Conservation (phyloP, 2,888 invertebrate genomes). For the Drosophila mimica region DNA sequence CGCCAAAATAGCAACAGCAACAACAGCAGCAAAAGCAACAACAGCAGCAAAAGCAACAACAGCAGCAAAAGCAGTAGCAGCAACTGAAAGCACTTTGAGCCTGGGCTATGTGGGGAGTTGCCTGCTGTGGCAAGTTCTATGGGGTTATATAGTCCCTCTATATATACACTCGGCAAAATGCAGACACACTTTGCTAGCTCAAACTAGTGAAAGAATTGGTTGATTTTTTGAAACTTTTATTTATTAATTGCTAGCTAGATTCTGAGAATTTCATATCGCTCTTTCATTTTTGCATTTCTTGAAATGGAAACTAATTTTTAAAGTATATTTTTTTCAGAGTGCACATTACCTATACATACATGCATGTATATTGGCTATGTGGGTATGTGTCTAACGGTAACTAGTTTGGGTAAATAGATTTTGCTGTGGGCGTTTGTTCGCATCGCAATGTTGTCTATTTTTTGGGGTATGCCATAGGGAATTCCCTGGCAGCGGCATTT, state of each 20-base stretch:
- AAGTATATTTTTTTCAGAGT: not conserved
- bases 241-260: not conserved
- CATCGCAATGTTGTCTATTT: slow-evolving; percentile 32
- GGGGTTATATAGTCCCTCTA: slow-evolving; percentile 16
- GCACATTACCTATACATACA: slow-evolving; percentile 18
- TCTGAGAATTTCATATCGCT: not conserved
- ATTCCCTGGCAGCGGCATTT: slow-evolving; percentile 48
- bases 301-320: not conserved
- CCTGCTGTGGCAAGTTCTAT: slow-evolving; percentile 40
- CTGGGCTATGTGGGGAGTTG: slow-evolving; percentile 60
- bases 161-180: slow-evolving; percentile 8
- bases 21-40: slow-evolving; percentile 10
- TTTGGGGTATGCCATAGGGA: slow-evolving; percentile 21
- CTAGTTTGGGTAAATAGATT: slow-evolving; percentile 78
- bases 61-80: slow-evolving; percentile 28
- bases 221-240: not conserved
- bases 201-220: not conserved
- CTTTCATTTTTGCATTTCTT: not conserved
- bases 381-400: slow-evolving; percentile 65
- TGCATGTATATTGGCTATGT: slow-evolving; percentile 60
- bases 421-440: slow-evolving; percentile 68
- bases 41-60: slow-evolving; percentile 45
- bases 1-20: slow-evolving; percentile 67
- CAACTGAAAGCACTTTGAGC: slow-evolving; percentile 60
- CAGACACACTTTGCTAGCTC: not conserved